Conservation (phyloP, 2,113 vertebrate genomes). For the Microtus richardsoni region DNA sequence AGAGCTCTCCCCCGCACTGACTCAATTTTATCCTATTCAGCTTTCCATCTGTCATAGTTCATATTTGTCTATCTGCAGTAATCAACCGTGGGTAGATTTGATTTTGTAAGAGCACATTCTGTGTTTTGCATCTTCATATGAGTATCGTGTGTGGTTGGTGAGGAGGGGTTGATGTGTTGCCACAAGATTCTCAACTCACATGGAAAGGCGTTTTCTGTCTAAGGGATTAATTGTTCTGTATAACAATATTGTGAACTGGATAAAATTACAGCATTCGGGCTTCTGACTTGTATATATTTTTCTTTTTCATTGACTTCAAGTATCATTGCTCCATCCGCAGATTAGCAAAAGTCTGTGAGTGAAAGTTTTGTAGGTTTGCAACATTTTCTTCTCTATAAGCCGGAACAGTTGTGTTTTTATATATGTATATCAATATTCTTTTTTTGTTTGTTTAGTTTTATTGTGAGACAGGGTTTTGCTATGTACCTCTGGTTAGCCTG, state of each 20-base stretch:
- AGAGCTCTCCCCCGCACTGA: neutral
- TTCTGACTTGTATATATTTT: neutral
- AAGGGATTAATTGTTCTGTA: neutral
- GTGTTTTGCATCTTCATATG: neutral
- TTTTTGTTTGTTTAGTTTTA: neutral
- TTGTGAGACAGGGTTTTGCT: neutral
- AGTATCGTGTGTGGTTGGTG: neutral
- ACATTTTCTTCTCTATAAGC: neutral
- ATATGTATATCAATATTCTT: neutral
- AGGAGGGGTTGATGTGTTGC: neutral
- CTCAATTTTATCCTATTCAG: constrained; percentile 48
- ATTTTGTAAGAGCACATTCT: constrained; percentile 9
- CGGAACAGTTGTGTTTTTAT: neutral
- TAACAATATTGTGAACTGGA: neutral
- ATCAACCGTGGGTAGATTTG: neutral
- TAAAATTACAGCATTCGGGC: neutral
- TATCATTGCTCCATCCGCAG: neutral
- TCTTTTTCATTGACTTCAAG: constrained; percentile 10
- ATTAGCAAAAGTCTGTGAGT: neutral
- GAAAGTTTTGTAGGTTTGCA: neutral
- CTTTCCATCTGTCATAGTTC: constrained; percentile 40
- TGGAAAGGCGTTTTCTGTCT: neutral
- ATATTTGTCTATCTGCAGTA: constrained; percentile 11
- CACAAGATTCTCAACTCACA: neutral
- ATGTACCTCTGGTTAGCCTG: neutral